Evolutionary conservation across 2,888 invertebrate species (phyloP), one percentile per base, ranked within the genome.

Genomic region (Coelopa pilipes): DNA sequence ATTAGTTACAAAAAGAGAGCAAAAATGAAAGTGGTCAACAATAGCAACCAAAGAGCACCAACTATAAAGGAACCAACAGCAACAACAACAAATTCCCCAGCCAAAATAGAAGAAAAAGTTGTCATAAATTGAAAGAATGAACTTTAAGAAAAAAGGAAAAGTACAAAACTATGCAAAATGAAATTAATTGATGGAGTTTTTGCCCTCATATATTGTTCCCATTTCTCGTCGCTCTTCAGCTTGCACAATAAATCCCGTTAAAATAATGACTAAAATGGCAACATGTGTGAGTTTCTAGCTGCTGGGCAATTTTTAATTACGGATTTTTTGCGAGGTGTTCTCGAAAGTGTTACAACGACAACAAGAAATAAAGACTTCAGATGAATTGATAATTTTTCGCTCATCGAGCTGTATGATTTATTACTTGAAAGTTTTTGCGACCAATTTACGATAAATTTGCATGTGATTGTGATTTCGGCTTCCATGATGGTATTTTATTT

Each of bases 221-320:
- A n/a, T 57, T 62, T 62, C 34, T n/a, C 15, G 3, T 53, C 53
- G n/a, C 13, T 53, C 53, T 4, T 53, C 53, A 9, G 10, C n/a
- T 53, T 13, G 10, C n/a, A n/a, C 34, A 62, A 62, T 62, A 62
- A 62, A 34, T 62, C 34, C 34, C 12, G 9, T 46, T 24, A 70
- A 60, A 70, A 60, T 70, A 70, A 70, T 70, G 49, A 60, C 70
- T 59, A 34, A 60, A 70, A 47, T 60, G 59, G 60, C 57, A 70
- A 70, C 60, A 60, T 49, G 70, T 60, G 60, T 45, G 34, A 46
- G 17, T 19, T 62, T 24, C 19, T 62, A n/a, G 62, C 11, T 53
- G n/a, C 53, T 5, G 34, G 34, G 7, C 34, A 34, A 7, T 34
- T 34, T 34, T 34, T 34, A 34, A 34, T 34, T 34, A 4, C 34